Evolutionary conservation across 2,888 invertebrate genomes (phyloP), one percentile per base, ranked within the genome.

Genomic region (Sphaerophoria rueppellii): DNA sequence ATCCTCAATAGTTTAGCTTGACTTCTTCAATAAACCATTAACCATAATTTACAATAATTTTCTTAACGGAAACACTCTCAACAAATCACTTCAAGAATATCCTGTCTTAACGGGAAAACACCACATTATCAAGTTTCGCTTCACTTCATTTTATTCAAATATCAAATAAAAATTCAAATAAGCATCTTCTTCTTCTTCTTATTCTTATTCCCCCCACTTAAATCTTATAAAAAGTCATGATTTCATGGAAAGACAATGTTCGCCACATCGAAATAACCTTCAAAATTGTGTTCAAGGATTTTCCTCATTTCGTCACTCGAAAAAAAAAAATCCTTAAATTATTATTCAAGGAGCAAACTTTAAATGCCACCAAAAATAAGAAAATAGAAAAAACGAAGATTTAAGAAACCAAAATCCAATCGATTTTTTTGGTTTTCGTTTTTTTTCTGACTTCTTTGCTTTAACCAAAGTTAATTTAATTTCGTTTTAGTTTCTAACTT

Each of bases 401-500:
- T 43, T 12, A 60, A 43, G 60, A 60, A 43, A 65, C 50, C 72
- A 37, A 52, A 46, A 50, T 50, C 54, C 37, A 34, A 81, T 81
- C 71, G 81, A 81, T 76, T 71, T 76, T 76, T 63, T 34, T 32
- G 0, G 43, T 43, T 43, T 43, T 43, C 2, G 4, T 9, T 43
- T 7, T 43, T 11, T 9, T 9, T 43, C 12, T 6, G 0, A 12
- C 43, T 43, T 43, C 3, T 43, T 43, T 43, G 43, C 43, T 35
- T 50, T 60, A 35, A 14, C 40, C 14, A 67, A 76, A 65, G 43
- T 54, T 70, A 76, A 76, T 43, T 65, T 71, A 63, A 81, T 81
- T 81, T 71, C 16, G 58, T 76, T 76, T 81, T 71, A 81, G 76
- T 76, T 81, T 35, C 37, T 65, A 75, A 65, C 76, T 80, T 65